A percentile compares a stretch with the other conserved stretches of the same genome.
These are phyloP conservation scores for Synanthedon vespiformis DNA, from an alignment of 2,888 invertebrate species.

Conservation along the genomic window DNA sequence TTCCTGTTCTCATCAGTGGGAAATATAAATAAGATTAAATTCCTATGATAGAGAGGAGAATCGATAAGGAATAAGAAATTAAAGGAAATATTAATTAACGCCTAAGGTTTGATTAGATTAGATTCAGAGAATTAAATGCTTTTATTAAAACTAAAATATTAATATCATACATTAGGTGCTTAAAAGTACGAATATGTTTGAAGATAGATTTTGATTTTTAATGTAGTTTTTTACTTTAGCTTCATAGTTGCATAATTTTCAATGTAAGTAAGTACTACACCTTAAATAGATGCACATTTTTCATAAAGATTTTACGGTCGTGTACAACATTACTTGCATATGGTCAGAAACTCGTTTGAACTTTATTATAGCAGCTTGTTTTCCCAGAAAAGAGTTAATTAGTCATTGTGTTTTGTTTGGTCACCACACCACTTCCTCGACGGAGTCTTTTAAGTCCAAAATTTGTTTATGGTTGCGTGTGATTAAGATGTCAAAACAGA, in stretches of 20 bases:
- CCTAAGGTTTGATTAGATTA: no score
- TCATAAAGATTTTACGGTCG: neutral
- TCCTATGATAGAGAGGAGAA: neutral
- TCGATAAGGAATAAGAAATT: neutral
- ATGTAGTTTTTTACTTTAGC: no score
- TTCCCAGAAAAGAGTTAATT: slow-evolving; percentile 6
- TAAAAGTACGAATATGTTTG: no score
- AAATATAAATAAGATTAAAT: slow-evolving; percentile 10
- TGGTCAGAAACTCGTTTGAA: slow-evolving; percentile 6
- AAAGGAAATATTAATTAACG: neutral
- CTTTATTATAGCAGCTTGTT: slow-evolving; percentile 12
- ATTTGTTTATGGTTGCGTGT: neutral
- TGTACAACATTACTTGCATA: neutral
- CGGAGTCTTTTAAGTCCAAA: slow-evolving; percentile 6
- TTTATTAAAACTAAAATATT: no score
- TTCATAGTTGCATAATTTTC: no score
- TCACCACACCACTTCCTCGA: slow-evolving; percentile 9
- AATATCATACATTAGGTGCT: no score
- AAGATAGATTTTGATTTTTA: no score
- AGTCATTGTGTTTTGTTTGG: slow-evolving; percentile 10
- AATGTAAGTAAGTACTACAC: no score
- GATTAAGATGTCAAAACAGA: neutral
- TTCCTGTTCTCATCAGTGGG: slow-evolving; percentile 13
- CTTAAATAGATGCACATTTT: no score
- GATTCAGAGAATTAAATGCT: no score